Evolutionary conservation across 2,888 invertebrate genomes (phyloP), one percentile per base, ranked within the genome.

Genomic region (Dinocampus coccinellae): DNA sequence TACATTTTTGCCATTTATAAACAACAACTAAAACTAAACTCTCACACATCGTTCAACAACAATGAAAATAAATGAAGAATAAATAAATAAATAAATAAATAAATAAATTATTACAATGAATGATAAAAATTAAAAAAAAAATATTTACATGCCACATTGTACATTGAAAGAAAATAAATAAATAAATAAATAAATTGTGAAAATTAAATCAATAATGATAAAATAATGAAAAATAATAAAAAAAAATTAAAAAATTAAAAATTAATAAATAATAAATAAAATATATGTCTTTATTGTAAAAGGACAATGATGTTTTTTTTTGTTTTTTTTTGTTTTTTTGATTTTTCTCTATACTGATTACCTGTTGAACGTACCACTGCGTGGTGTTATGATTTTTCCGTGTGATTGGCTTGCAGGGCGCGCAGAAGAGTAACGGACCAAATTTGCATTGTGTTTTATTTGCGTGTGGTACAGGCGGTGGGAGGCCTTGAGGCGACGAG

Each of bases 301-400:
- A 24, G 52, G 26, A 52, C 42, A 36, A 33, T 68, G 29, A 65
- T 53, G 26, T 52, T 60, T 60, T 77, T 87, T 47, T 16, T n/a
- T n/a, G n/a, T n/a, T n/a, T n/a, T n/a, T n/a, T n/a, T n/a, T n/a
- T n/a, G n/a, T n/a, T n/a, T n/a, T n/a, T n/a, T n/a, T n/a, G n/a
- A n/a, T n/a, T n/a, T n/a, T n/a, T n/a, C n/a, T n/a, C n/a, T 47
- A 7, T 47, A 6, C 16, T 47, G 47, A 16, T 47, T 87, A 87
- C 87, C 87, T 87, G 87, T 80, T 87, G 86, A 79, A 88, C 85
- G 81, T 88, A 88, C 88, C 88, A 88, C 87, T 86, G 86, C 55
- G 87, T 87, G 79, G 84, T 80, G 76, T 76, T 83, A 74, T 84
- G 85, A 77, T 78, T 84, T 82, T 86, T 87, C 80, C 83, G 81